Base-by-base conservation (phyloP, 2,113 vertebrate species). In the Clarias batrachus region DNA sequence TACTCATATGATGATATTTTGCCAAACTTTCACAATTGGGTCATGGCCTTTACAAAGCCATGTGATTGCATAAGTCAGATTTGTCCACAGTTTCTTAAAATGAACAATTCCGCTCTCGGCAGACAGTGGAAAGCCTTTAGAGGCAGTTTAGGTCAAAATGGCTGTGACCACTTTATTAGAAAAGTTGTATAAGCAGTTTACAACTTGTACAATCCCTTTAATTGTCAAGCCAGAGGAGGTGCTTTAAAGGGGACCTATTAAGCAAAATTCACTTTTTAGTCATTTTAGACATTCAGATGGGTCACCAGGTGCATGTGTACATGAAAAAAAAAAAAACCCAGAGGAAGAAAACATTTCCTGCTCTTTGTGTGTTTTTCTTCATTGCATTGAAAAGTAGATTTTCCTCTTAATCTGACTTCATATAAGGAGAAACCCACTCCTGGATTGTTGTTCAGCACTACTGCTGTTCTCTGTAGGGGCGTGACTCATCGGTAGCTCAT, bases 11-110 rank as follows among this genome's bases (percentile, higher is more conserved):
- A 16, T 83, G 57, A 48, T 77, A 83, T 30, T 87, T 90, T 84
- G 30, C 83, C 86, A 84, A 59, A 33, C 37, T 92, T 90, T 92
- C 76, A 81, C 89, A 92, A 89, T 77, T 33, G 73, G 68, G 88
- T 84, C 41, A 78, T 82, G 30, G 63, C 59, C 77, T 88, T 66
- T 25, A 33, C 48, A 54, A 48, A 54, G n/a, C 37, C 73, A 65
- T 70, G 77, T 68, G 74, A 78, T 88, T 78, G 84, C 85, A 82
- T 86, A 83, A 89, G 81, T 87, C 82, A 79, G 37, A 87, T 82
- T 91, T 91, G 66, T 90, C 66, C 71, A 48, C 70, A 33, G 73
- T 90, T 90, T 83, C 81, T 84, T 62, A 81, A 78, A 70, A 41
- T n/a, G 54, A 41, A 27, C 41, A 66, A 14, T 80, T 52, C 54